Percentiles rank a stretch among this genome's conserved stretches.
Evolutionary conservation across 1,140 invertebrate genomes (phyloP).

Genomic region (Amphibalanus amphitrite): DNA sequence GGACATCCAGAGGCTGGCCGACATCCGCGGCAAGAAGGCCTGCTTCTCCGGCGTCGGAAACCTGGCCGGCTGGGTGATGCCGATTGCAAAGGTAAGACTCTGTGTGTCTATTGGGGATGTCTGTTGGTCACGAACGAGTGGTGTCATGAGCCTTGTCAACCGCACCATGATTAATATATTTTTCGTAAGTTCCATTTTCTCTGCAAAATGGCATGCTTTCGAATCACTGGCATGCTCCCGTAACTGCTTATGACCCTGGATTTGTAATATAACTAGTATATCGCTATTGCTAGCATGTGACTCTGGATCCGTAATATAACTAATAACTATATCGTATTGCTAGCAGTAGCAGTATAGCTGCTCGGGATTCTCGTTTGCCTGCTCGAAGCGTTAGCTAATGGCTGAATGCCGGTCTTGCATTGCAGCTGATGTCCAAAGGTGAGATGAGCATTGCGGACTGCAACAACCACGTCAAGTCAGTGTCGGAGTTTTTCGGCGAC

Average conservation of each 20-base stretch:
- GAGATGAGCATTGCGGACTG: conserved; percentile 72
- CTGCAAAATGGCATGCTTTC: too few species aligned
- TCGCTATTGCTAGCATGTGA: too few species aligned
- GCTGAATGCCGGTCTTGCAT: too few species aligned
- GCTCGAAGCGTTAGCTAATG: too few species aligned
- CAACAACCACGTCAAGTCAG: conserved; percentile 89
- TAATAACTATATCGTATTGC: too few species aligned
- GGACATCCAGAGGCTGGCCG: conserved; percentile 41
- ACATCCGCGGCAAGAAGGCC: conserved; percentile 54
- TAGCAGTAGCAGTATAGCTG: too few species aligned
- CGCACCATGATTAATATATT: neutral
- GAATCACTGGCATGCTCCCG: too few species aligned
- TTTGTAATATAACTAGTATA: too few species aligned
- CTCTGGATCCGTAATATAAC: too few species aligned
- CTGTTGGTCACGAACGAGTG: neutral
- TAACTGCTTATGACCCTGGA: too few species aligned
- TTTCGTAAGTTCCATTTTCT: conserved; percentile 5
- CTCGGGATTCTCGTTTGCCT: too few species aligned
- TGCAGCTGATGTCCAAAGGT: conserved; percentile 43
- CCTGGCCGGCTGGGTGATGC: conserved; percentile 81
- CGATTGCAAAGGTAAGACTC: conserved; percentile 52
- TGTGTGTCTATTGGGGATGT: neutral
- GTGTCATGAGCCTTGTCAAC: neutral
- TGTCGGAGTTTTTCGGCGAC: conserved; percentile 68
- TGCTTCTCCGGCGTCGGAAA: conserved; percentile 83